Evolutionary conservation across 2,888 invertebrate species (phyloP).

Genomic region (Carpatolechia fugitivella): DNA sequence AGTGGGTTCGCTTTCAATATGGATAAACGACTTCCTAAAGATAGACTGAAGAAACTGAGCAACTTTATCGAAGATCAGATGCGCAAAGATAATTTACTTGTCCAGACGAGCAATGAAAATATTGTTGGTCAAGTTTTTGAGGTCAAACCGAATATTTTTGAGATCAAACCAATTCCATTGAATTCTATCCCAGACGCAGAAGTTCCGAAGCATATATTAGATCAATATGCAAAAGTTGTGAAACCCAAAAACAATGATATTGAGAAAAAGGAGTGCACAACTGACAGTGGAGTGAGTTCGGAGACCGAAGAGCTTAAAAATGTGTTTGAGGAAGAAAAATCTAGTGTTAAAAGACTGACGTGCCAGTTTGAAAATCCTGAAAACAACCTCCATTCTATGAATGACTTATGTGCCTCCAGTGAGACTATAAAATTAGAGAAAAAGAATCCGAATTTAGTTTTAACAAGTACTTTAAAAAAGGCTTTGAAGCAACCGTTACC

Average conservation of each 20-base stretch:
- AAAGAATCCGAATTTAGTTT: constrained; percentile 63
- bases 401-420: constrained; percentile 57
- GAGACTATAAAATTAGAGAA: constrained; percentile 66
- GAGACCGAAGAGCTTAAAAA: constrained; percentile 37
- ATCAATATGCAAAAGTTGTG: constrained; percentile 68
- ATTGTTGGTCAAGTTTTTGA: constrained; percentile 34
- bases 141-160: constrained; percentile 21
- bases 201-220: constrained; percentile 68
- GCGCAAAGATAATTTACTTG: constrained; percentile 62
- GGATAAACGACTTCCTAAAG: constrained; percentile 62
- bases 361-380: constrained; percentile 46
- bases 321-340: constrained; percentile 58
- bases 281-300: constrained; percentile 73
- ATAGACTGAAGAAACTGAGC: constrained; percentile 58
- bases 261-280: constrained; percentile 62
- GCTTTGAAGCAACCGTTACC: constrained; percentile 84
- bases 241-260: constrained; percentile 52
- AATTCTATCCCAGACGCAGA: constrained; percentile 60
- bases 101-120: constrained; percentile 11
- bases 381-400: constrained; percentile 54
- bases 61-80: constrained; percentile 68
- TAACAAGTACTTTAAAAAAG: constrained; percentile 81
- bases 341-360: constrained; percentile 47
- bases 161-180: constrained; percentile 22
- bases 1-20: constrained; percentile 57